Percentiles rank a stretch among this genome's conserved stretches.
Evolutionary conservation across 2,797 vertebrate species (phyloP).

Genomic region (Siniperca undulata): DNA sequence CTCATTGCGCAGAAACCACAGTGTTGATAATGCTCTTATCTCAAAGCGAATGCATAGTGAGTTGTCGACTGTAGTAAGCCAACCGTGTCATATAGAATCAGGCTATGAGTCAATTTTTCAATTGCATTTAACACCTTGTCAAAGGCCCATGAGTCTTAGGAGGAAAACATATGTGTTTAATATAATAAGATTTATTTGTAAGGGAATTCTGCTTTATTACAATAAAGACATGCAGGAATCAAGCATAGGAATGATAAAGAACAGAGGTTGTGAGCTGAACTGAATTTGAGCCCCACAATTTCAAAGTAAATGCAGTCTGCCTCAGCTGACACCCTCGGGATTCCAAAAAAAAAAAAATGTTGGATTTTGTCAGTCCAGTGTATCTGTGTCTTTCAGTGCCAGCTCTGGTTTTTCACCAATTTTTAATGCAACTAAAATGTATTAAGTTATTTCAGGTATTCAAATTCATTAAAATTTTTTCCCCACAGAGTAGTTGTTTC

Average conservation of each 20-base stretch:
- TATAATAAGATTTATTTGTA: conserved; percentile 53
- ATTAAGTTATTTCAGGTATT: not conserved
- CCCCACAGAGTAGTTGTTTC: not conserved
- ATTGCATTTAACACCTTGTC: conserved; percentile 75
- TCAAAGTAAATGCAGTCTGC: conserved; percentile 6
- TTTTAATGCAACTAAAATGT: not conserved
- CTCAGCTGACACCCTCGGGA: not conserved
- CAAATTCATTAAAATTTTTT: not conserved
- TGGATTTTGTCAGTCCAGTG: not conserved
- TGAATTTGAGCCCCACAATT: conserved; percentile 25
- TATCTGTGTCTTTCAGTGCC: not conserved
- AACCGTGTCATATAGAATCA: conserved; percentile 75
- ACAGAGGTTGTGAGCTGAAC: conserved; percentile 7
- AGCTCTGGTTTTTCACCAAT: not conserved
- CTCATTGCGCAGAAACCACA: conserved; percentile 80
- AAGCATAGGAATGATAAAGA: conserved; percentile 3
- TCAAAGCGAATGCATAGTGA: conserved; percentile 71
- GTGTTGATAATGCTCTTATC: conserved; percentile 79
- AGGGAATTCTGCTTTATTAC: conserved; percentile 38
- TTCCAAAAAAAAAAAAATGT: not conserved
- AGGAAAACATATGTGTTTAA: conserved; percentile 53
- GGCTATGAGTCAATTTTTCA: conserved; percentile 66
- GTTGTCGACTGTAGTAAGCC: conserved; percentile 73
- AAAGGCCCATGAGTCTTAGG: conserved; percentile 38
- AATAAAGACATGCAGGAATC: conserved; percentile 27